These are phyloP conservation scores for Gymnothorax reevesii DNA, from an alignment of 2,797 vertebrate genomes.

Conservation along the genomic window DNA sequence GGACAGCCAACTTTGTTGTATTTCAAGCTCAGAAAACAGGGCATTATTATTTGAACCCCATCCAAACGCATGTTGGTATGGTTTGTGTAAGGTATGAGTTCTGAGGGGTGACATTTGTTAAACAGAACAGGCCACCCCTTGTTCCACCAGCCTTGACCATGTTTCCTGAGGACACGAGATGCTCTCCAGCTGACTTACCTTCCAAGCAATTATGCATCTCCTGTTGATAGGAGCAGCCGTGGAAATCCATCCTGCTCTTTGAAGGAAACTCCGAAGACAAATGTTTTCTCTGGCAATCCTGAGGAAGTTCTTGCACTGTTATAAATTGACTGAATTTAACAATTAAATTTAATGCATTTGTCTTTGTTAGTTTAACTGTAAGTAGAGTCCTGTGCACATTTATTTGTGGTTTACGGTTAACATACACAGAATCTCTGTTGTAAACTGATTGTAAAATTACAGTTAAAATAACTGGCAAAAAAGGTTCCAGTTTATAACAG, in stretches of 20 bases:
- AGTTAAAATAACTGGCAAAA: no score
- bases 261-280: slow-evolving; percentile 21
- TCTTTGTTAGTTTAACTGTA: no score
- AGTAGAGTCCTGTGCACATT: no score
- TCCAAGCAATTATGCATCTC: slow-evolving; percentile 1
- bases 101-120: background rate
- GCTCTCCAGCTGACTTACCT: slow-evolving; percentile 5
- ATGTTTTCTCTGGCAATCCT: slow-evolving; percentile 21
- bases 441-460: no score
- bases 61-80: background rate
- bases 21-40: slow-evolving; percentile 12
- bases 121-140: slow-evolving; percentile 4
- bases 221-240: slow-evolving; percentile 10
- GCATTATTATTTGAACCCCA: background rate
- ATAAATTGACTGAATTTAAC: no score
- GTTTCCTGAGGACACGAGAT: background rate
- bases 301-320: background rate
- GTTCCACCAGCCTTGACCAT: slow-evolving; percentile 18
- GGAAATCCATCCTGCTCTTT: slow-evolving; percentile 12
- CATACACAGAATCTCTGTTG: no score
- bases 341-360: no score
- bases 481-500: no score
- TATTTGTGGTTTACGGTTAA: no score
- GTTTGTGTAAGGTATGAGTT: background rate
- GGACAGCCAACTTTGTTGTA: background rate